Evolutionary conservation across 35 echinoderm and acorn worm species (phyloP).

Genomic region (Eucidaris tribuloides): DNA sequence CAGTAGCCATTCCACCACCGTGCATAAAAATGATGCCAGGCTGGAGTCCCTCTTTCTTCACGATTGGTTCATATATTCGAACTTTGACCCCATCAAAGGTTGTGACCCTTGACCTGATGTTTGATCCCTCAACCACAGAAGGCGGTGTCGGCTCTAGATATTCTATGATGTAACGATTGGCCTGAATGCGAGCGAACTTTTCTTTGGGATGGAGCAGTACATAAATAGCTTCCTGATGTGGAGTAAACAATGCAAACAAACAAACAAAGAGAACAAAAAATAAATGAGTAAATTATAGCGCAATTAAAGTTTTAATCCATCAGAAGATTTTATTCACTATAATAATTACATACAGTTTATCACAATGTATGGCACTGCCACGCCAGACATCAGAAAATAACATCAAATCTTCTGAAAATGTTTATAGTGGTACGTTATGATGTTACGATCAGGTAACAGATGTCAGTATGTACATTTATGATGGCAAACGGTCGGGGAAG

Average conservation of each 20-base stretch:
- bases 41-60: background rate
- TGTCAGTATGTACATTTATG: no score
- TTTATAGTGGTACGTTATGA: background rate
- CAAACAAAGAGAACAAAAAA: background rate
- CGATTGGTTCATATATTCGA: slow-evolving; percentile 73
- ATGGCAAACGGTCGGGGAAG: no score
- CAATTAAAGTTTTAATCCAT: background rate
- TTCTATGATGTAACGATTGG: background rate
- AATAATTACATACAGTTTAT: background rate
- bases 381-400: background rate
- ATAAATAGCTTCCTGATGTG: slow-evolving; percentile 5
- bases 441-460: no score
- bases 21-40: slow-evolving; percentile 10
- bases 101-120: slow-evolving; percentile 64
- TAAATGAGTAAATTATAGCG: background rate
- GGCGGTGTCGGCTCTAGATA: background rate
- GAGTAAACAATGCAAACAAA: background rate
- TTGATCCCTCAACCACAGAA: slow-evolving; percentile 17
- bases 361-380: background rate
- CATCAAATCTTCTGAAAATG: background rate
- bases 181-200: background rate
- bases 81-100: slow-evolving; percentile 71
- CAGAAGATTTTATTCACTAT: background rate
- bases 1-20: slow-evolving; percentile 4
- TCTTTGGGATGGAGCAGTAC: background rate